phyloP scores from a whole-genome alignment of 2,113 vertebrate species.

The Desmodus rotundus region DNA sequence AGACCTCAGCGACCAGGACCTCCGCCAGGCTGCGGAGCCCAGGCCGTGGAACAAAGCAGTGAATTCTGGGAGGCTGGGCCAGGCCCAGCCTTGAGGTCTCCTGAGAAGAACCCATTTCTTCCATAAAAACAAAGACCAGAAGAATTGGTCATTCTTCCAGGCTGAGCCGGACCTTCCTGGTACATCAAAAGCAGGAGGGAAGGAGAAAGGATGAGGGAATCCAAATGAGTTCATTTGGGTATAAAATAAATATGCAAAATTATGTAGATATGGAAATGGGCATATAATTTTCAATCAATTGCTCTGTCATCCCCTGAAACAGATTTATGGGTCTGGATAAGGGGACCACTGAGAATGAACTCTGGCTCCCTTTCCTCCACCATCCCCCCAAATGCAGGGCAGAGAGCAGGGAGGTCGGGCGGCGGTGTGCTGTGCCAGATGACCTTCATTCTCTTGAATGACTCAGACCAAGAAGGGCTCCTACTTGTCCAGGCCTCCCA shows the following conservation, averaged over 20 bases:
- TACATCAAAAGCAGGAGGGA: constrained; percentile 28
- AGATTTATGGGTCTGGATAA: constrained; percentile 11
- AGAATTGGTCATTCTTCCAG: neutral
- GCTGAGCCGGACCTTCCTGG: constrained; percentile 17
- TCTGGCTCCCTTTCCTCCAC: neutral
- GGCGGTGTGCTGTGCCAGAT: neutral
- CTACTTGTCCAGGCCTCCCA: neutral
- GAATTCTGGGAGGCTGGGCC: neutral
- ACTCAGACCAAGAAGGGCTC: neutral
- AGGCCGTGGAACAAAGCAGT: neutral
- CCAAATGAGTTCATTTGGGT: constrained; percentile 56
- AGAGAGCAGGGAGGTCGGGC: neutral
- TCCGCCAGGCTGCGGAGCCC: neutral
- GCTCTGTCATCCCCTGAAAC: constrained; percentile 44
- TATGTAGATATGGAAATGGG: constrained; percentile 55
- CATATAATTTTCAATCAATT: constrained; percentile 54
- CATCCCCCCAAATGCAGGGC: neutral
- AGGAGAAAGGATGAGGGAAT: constrained; percentile 42
- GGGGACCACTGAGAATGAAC: neutral
- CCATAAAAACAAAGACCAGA: constrained; percentile 4
- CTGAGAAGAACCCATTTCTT: neutral
- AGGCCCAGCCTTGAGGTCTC: neutral
- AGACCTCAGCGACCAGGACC: neutral
- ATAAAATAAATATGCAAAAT: constrained; percentile 68
- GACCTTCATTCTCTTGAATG: neutral